A percentile compares a stretch with the other conserved stretches of the same genome.
Evolutionary conservation across 2,888 invertebrate genomes (phyloP).

Genomic region (Pheosia tremula): DNA sequence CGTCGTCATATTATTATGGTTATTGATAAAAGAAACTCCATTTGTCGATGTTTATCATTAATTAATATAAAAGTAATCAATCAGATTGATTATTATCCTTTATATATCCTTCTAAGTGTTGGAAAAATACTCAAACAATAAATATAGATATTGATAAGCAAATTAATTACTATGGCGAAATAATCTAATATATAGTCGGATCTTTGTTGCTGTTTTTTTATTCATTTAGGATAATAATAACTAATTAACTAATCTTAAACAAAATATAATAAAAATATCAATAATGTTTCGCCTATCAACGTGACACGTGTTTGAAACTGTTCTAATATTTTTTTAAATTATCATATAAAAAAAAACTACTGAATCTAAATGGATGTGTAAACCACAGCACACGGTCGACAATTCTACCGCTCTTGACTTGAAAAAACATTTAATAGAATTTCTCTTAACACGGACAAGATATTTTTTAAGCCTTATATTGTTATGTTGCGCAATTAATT

Average conservation of each 20-base stretch:
- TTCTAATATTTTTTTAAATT: too few relatives aligned
- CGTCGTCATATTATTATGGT: neutral
- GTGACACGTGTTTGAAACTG: too few relatives aligned
- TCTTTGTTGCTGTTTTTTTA: neutral
- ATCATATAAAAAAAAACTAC: too few relatives aligned
- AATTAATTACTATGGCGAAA: neutral
- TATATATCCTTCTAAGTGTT: constrained; percentile 10
- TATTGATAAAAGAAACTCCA: neutral
- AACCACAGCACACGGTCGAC: neutral
- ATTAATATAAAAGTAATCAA: neutral
- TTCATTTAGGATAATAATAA: too few relatives aligned
- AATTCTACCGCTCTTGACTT: too few relatives aligned
- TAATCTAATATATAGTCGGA: neutral
- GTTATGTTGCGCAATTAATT: constrained; percentile 23
- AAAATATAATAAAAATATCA: too few relatives aligned
- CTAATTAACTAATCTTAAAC: too few relatives aligned
- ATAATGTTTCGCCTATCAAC: too few relatives aligned
- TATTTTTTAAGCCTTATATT: constrained; percentile 24
- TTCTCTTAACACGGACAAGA: constrained; percentile 20
- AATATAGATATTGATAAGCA: neutral
- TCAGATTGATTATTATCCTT: constrained; percentile 13
- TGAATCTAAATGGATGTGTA: constrained; percentile 1
- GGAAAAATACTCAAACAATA: constrained; percentile 8
- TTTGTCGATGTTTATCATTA: constrained; percentile 1
- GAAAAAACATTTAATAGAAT: neutral